These are phyloP conservation scores for Entomobrya multifasciata DNA, from an alignment of 2,888 invertebrate genomes.

Conservation along the genomic window DNA sequence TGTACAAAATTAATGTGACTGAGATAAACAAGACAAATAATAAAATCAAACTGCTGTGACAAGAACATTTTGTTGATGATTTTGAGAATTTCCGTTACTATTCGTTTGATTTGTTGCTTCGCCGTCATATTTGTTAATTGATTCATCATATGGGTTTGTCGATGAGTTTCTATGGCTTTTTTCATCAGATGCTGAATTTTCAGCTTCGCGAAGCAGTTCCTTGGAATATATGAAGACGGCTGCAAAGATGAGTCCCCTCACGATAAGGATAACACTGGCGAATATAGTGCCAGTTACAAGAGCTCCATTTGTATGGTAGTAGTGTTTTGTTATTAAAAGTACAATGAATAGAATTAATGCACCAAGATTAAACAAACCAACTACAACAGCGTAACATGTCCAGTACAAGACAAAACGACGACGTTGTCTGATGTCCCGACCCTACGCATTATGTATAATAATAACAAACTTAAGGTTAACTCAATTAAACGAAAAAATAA, in stretches of 20 bases:
- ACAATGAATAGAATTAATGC: neutral
- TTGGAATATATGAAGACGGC: neutral
- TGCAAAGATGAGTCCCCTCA: neutral
- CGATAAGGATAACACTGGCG: neutral
- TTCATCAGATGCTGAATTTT: no score
- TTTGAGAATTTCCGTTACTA: no score
- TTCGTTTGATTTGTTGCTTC: no score
- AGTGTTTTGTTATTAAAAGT: neutral
- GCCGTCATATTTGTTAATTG: no score
- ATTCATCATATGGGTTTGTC: no score
- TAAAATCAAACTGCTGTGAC: no score
- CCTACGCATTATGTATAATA: neutral
- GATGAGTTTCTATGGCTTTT: no score
- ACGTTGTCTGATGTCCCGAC: neutral
- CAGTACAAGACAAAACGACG: slow-evolving; percentile 1
- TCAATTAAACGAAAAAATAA: neutral
- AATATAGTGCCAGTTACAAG: neutral
- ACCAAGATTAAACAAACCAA: neutral
- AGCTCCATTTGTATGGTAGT: neutral
- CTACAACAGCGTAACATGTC: neutral
- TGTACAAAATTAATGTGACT: no score
- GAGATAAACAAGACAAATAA: no score
- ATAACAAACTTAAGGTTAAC: neutral
- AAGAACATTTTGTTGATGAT: no score
- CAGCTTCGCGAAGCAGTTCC: neutral